Base-by-base conservation (phyloP, 2,113 vertebrate species). In the Fregetta grallaria region DNA sequence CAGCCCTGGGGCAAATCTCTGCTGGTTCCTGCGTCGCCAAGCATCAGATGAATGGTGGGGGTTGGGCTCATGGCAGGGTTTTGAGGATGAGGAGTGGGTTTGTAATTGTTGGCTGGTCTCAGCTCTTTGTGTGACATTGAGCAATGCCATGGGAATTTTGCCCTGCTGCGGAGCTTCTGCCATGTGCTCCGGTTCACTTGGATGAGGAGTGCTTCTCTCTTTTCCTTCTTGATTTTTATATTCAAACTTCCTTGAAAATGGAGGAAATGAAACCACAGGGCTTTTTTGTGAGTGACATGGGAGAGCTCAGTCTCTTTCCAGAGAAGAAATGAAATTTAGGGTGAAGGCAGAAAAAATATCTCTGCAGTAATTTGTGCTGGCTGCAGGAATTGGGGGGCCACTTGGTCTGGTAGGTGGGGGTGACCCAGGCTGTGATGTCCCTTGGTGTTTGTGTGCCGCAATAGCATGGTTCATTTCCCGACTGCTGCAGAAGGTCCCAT, bases 221-320 rank as follows among this genome's bases (percentile, higher is more conserved):
- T 97, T 97, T 94, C 62, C 93, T 96, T 98, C 97, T 97, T 93
- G 88, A 94, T 96, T 98, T 96, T 97, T 90, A 45, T 70, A 91
- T 55, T 97, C 95, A 95, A 96, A 82, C 91, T 96, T 94, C 92
- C 96, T 97, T 97, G 96, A 95, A 97, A 96, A 97, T 95, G 95
- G 95, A 87, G 97, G 98, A 98, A 98, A 97, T 94, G 98, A 98
- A 98, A 98, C 97, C 72, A 73, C 76, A 70, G 77, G 92, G 75
- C 90, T 94, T 89, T 81, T 92, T 55, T 10, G 15, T 77, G 66
- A 76, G 61, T 63, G 70, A 34, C 16, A 45, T 45, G 71, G 82
- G 76, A 79, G 59, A 71, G 34, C 16, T 42, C 86, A 90, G 67
- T 66, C 56, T 56, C 72, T 61, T 62, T 7, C 29, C 83, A 92